These are phyloP conservation scores for Apodemia duryi DNA, from an alignment of 2,888 invertebrate genomes.

Conservation along the genomic window DNA sequence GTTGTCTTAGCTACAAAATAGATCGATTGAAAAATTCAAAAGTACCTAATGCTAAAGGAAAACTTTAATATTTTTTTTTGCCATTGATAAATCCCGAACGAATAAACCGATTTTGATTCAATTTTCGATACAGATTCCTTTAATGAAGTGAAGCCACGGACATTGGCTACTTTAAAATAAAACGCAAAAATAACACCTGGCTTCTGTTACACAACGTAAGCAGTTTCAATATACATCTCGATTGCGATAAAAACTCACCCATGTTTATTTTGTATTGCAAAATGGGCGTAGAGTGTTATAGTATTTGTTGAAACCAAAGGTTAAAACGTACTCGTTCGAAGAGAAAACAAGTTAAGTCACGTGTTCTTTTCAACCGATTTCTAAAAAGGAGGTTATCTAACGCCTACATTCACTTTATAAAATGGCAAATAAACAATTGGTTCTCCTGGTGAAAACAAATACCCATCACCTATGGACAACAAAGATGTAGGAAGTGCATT, in stretches of 20 bases:
- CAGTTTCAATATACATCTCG: constrained; percentile 12
- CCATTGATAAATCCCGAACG: too few species aligned
- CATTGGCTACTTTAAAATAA: background rate
- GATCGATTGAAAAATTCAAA: too few species aligned
- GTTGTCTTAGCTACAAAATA: too few species aligned
- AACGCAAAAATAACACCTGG: constrained; percentile 6
- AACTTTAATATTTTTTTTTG: too few species aligned
- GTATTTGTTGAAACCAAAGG: constrained; percentile 1
- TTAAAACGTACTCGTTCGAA: background rate
- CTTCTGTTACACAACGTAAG: constrained; percentile 11
- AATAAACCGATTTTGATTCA: too few species aligned
- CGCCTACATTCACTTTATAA: too few species aligned
- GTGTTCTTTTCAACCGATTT: background rate
- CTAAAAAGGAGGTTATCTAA: background rate
- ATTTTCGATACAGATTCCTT: too few species aligned
- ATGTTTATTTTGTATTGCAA: constrained; percentile 9
- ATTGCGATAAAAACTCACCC: constrained; percentile 9
- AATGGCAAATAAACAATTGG: background rate
- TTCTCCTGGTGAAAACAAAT: background rate
- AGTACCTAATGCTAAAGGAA: too few species aligned
- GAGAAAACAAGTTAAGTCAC: background rate
- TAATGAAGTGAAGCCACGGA: too few species aligned
- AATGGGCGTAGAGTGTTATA: constrained; percentile 4
- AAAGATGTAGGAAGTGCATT: too few species aligned
- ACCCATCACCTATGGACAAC: too few species aligned